Percentiles rank a stretch among this genome's conserved stretches.
phyloP scores from a whole-genome alignment of 2,113 vertebrate genomes.

The Pionites leucogaster region DNA sequence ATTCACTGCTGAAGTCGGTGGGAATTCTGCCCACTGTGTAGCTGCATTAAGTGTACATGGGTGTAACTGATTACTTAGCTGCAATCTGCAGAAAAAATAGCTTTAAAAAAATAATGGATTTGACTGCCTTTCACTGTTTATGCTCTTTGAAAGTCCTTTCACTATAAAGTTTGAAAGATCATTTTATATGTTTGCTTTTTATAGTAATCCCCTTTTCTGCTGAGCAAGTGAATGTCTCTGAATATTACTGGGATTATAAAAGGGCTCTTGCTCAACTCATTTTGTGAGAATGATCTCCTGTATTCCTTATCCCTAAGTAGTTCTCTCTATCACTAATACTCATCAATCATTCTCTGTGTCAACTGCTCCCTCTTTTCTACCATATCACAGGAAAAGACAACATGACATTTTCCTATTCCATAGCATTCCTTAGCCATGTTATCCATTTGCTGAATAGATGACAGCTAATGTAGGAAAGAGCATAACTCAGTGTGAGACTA shows the following conservation, averaged over 20 bases:
- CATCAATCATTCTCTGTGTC: not conserved
- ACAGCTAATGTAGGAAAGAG: not conserved
- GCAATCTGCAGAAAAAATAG: not conserved
- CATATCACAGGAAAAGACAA: not conserved
- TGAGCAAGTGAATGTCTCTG: not conserved
- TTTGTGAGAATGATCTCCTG: not conserved
- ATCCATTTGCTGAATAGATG: not conserved
- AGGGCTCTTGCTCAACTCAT: not conserved
- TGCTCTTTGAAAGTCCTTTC: not conserved
- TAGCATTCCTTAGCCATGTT: not conserved
- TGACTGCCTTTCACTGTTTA: not conserved
- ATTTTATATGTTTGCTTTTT: not conserved
- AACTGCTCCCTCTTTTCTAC: not conserved
- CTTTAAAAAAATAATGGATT: not conserved
- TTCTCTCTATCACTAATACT: not conserved
- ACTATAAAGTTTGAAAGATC: not conserved
- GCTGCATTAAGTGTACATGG: not conserved
- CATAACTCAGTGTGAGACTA: not conserved
- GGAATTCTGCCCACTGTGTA: not conserved
- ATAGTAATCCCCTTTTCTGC: not conserved
- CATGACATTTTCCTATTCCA: not conserved
- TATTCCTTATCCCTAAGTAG: not conserved
- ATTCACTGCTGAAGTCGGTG: not conserved
- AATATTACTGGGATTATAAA: not conserved
- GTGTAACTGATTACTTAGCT: not conserved